Evolutionary conservation across 1,140 invertebrate genomes (phyloP).

Genomic region (Calephelis virginiensis): DNA sequence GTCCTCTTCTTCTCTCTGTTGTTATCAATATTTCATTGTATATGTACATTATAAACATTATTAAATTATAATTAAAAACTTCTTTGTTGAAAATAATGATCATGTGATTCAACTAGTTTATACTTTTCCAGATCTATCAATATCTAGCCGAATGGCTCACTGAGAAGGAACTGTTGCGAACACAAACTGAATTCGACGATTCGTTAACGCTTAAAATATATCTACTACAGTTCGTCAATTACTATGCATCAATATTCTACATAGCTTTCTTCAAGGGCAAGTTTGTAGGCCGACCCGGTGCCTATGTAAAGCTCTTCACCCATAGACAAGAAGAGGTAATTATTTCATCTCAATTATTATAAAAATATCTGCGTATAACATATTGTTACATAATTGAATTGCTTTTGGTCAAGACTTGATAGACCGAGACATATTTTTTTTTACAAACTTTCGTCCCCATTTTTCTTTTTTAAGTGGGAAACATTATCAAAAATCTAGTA

Average conservation of each 20-base stretch:
- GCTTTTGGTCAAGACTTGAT: too few relatives aligned
- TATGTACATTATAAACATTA: too few relatives aligned
- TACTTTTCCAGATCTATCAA: constrained; percentile 86
- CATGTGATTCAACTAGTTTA: background rate
- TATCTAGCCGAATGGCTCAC: constrained; percentile 95
- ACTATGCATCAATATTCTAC: constrained; percentile 99
- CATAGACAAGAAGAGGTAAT: constrained; percentile 91
- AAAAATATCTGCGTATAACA: too few relatives aligned
- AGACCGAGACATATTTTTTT: too few relatives aligned
- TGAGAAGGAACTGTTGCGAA: constrained; percentile 95
- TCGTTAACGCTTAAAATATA: constrained; percentile 98
- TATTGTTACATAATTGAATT: too few relatives aligned
- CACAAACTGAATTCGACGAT: constrained; percentile 98
- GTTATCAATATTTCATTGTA: too few relatives aligned
- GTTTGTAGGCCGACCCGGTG: constrained; percentile 90
- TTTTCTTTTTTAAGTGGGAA: too few relatives aligned
- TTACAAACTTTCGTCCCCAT: too few relatives aligned
- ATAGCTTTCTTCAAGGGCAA: constrained; percentile 99
- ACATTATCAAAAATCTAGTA: too few relatives aligned
- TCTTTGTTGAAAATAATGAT: too few relatives aligned
- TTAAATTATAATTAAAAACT: too few relatives aligned
- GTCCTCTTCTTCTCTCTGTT: too few relatives aligned
- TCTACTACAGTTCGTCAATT: constrained; percentile 98
- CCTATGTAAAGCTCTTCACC: constrained; percentile 87
- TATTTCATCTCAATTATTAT: background rate